These are phyloP conservation scores for Alethe castanea DNA, from an alignment of 2,113 vertebrate species.

Conservation along the genomic window DNA sequence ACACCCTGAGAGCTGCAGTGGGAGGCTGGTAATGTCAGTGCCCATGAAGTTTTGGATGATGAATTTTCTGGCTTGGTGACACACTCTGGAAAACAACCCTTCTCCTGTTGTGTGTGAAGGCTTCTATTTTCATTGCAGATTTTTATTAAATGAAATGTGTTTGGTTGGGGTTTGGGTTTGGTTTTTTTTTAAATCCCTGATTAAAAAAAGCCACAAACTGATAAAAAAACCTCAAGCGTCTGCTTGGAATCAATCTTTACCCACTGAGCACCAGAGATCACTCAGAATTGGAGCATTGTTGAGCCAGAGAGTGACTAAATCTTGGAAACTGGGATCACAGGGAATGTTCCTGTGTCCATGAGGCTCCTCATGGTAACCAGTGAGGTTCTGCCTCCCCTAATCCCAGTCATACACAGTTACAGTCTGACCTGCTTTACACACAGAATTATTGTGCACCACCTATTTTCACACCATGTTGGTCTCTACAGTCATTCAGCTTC, in stretches of 20 bases:
- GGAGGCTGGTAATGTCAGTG: background rate
- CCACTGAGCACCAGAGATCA: background rate
- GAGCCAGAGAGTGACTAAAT: background rate
- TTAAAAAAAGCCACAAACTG: background rate
- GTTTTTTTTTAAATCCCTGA: background rate
- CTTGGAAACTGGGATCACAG: background rate
- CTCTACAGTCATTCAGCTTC: background rate
- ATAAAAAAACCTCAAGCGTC: background rate
- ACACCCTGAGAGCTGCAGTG: background rate
- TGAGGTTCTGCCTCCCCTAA: background rate
- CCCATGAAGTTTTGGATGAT: background rate
- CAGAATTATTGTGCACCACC: background rate
- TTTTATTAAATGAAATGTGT: background rate
- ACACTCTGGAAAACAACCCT: background rate
- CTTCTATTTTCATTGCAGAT: background rate
- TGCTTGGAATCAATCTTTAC: background rate
- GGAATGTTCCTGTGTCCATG: background rate
- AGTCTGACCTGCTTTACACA: background rate
- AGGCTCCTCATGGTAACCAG: background rate
- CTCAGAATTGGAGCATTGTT: background rate
- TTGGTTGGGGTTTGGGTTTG: background rate
- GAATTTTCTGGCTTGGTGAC: background rate
- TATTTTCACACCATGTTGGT: background rate
- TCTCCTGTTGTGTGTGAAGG: background rate
- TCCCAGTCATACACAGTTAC: background rate